These are phyloP conservation scores for Entomobrya multifasciata DNA, from an alignment of 2,888 invertebrate genomes.

Conservation along the genomic window DNA sequence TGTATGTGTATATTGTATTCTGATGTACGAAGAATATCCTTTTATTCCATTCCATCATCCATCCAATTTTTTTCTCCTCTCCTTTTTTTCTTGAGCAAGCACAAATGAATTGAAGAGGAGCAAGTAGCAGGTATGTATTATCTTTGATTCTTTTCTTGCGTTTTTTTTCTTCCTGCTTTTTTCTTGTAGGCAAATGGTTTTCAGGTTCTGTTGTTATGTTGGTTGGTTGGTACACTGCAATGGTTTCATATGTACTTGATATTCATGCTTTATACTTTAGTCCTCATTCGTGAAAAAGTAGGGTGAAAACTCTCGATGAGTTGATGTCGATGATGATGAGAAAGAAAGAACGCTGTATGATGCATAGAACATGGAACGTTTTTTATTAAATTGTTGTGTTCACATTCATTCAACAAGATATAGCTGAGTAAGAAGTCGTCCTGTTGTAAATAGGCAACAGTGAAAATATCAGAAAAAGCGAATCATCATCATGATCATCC, in stretches of 20 bases:
- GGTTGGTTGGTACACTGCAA: too few species aligned
- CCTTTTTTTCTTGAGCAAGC: constrained; percentile 28
- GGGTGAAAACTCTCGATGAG: constrained; percentile 27
- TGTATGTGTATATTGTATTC: too few species aligned
- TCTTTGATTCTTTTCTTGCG: constrained; percentile 39
- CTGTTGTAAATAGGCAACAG: constrained; percentile 36
- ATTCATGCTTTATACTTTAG: neutral
- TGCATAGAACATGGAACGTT: neutral
- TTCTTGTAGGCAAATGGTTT: constrained; percentile 18
- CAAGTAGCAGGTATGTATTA: constrained; percentile 22
- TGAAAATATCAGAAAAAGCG: constrained; percentile 9
- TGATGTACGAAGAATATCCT: too few species aligned
- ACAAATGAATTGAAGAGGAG: constrained; percentile 8
- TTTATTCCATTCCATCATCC: neutral
- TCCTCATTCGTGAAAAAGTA: neutral
- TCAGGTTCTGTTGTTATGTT: neutral
- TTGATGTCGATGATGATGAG: neutral
- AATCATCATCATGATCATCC: constrained; percentile 37
- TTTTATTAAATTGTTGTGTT: constrained; percentile 29
- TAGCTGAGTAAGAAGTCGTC: constrained; percentile 45
- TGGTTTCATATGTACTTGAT: constrained; percentile 27
- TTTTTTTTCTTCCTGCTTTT: constrained; percentile 11
- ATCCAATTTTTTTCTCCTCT: constrained; percentile 10
- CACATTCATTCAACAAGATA: constrained; percentile 49
- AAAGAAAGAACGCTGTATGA: neutral